These are phyloP conservation scores for Meloidogyne chitwoodi DNA, from an alignment of 1,140 invertebrate genomes.

Conservation along the genomic window DNA sequence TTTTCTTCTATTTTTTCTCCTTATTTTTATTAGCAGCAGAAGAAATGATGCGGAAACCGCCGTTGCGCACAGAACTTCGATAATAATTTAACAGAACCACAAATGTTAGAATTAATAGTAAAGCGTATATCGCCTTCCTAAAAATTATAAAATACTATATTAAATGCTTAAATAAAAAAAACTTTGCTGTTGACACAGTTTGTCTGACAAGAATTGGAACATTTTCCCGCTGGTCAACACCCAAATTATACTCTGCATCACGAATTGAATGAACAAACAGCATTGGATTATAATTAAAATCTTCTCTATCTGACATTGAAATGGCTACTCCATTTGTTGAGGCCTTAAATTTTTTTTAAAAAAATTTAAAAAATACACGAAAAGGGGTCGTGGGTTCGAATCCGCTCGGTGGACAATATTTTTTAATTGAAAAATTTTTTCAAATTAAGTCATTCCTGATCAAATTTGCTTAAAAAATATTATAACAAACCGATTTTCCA, in stretches of 20 bases:
- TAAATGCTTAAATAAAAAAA: neutral
- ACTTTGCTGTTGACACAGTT: neutral
- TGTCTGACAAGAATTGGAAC: neutral
- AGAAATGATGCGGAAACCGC: neutral
- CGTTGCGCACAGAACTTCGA: neutral
- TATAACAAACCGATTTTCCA: neutral
- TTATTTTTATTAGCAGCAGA: neutral
- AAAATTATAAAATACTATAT: neutral
- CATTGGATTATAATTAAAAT: neutral
- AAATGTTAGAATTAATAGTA: neutral
- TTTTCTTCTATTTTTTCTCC: neutral
- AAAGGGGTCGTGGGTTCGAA: neutral
- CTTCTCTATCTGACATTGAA: neutral
- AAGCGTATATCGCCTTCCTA: neutral
- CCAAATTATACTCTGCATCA: neutral
- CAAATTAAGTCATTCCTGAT: too few species aligned
- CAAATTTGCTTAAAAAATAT: too few species aligned
- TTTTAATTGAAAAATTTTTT: neutral
- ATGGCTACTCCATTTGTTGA: neutral
- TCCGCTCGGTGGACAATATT: neutral
- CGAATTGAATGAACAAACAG: neutral
- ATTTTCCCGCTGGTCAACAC: neutral
- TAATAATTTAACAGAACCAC: neutral
- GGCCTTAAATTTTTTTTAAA: too few species aligned
- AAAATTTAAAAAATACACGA: neutral